These are phyloP conservation scores for Paradisaea rubra DNA, from an alignment of 2,113 vertebrate genomes.

Conservation along the genomic window DNA sequence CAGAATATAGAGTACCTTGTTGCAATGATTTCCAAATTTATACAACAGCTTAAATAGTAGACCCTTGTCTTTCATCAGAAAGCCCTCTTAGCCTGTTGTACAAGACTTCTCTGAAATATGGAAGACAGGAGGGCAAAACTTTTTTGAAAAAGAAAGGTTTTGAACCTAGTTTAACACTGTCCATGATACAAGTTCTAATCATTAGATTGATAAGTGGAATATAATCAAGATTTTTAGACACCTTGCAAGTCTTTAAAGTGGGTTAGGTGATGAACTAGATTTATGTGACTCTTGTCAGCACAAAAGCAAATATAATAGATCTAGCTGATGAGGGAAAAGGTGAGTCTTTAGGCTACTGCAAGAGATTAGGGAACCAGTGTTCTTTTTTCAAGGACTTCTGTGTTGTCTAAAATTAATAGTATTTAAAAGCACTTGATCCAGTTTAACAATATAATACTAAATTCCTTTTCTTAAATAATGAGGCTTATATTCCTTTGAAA, in stretches of 20 bases:
- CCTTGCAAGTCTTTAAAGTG: neutral
- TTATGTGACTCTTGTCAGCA: neutral
- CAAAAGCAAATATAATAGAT: neutral
- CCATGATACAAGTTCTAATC: fast-evolving
- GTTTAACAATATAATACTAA: neutral
- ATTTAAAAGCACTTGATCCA: neutral
- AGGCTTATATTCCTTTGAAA: neutral
- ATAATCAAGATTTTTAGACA: neutral
- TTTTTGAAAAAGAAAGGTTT: fast-evolving
- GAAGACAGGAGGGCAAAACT: fast-evolving
- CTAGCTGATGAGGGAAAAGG: fast-evolving
- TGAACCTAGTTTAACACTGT: neutral
- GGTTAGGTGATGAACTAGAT: neutral
- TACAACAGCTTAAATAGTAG: neutral
- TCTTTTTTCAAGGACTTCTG: neutral
- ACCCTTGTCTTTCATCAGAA: neutral
- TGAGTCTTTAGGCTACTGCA: neutral
- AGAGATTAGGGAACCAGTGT: neutral
- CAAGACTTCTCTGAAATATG: neutral
- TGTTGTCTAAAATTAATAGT: neutral
- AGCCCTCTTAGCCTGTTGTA: neutral
- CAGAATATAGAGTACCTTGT: neutral
- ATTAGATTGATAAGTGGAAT: neutral
- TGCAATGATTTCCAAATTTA: neutral
- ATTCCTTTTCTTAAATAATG: neutral